phyloP scores from a whole-genome alignment of 2,797 vertebrate species.

The Astyanax mexicanus region DNA sequence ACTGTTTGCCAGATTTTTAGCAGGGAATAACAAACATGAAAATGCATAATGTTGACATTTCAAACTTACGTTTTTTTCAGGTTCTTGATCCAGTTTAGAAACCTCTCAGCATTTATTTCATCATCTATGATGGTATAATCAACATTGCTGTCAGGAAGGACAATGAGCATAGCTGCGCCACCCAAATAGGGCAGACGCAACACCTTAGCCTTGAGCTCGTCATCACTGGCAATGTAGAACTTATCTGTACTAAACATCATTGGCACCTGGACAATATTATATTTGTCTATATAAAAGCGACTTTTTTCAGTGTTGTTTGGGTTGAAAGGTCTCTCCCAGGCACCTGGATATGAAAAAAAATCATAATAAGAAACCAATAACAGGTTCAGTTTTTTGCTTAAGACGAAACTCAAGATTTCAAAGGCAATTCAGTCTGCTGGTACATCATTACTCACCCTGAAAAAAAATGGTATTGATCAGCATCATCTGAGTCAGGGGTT shows the following conservation, averaged over 20 bases:
- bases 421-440: not conserved
- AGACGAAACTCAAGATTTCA: not conserved
- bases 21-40: too few relatives aligned
- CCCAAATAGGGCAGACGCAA: conserved; percentile 86
- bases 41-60: too few relatives aligned
- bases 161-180: conserved; percentile 87
- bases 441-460: conserved; percentile 79
- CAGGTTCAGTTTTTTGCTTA: too few relatives aligned
- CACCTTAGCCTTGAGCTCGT: conserved; percentile 76
- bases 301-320: conserved; percentile 71
- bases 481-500: conserved; percentile 78
- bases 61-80: conserved; percentile 80
- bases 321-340: conserved; percentile 86
- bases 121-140: conserved; percentile 89
- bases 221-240: conserved; percentile 80
- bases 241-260: conserved; percentile 85
- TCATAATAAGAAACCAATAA: too few relatives aligned
- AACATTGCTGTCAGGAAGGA: conserved; percentile 78
- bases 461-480: conserved; percentile 88
- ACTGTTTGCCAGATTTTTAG: too few relatives aligned
- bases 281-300: conserved; percentile 88
- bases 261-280: conserved; percentile 83
- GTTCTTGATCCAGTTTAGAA: conserved; percentile 82
- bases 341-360: conserved; percentile 71
- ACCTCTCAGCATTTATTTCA: conserved; percentile 78